A percentile compares a stretch with the other conserved stretches of the same genome.
These are phyloP conservation scores for Orussus abietinus DNA, from an alignment of 1,140 invertebrate species.

Conservation along the genomic window DNA sequence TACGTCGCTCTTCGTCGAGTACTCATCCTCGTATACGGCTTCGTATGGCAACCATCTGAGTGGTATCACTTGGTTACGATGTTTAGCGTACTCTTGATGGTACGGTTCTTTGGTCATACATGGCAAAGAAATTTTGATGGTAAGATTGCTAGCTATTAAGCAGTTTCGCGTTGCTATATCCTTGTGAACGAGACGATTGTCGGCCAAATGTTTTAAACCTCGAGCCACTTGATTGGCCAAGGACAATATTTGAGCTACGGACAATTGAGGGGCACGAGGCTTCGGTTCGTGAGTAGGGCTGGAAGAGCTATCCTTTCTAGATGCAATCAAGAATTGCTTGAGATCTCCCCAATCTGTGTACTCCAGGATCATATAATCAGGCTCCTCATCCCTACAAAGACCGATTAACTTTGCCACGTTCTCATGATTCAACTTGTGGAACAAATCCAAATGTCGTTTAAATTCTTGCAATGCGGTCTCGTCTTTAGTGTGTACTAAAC, in stretches of 20 bases:
- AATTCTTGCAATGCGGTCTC: slow-evolving; percentile 77
- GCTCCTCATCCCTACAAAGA: slow-evolving; percentile 77
- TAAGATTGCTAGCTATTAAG: slow-evolving; percentile 76
- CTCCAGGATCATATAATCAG: slow-evolving; percentile 85
- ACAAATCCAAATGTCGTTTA: slow-evolving; percentile 81
- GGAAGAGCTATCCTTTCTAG: slow-evolving; percentile 56
- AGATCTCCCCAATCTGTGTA: slow-evolving; percentile 95
- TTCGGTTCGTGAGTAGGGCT: slow-evolving; percentile 46
- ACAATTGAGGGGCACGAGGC: slow-evolving; percentile 60
- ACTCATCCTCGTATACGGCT: slow-evolving; percentile 85
- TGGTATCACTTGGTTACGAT: slow-evolving; percentile 66
- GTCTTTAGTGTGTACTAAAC: slow-evolving; percentile 70
- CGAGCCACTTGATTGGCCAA: slow-evolving; percentile 74
- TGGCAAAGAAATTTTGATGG: slow-evolving; percentile 79
- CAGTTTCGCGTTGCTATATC: slow-evolving; percentile 94
- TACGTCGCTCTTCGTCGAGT: slow-evolving; percentile 90
- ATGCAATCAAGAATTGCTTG: slow-evolving; percentile 88
- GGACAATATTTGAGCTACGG: slow-evolving; percentile 66
- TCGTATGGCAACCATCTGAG: slow-evolving; percentile 82
- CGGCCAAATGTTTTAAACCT: slow-evolving; percentile 80
- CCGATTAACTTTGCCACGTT: slow-evolving; percentile 77
- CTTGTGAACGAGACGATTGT: slow-evolving; percentile 72
- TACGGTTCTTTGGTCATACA: slow-evolving; percentile 81
- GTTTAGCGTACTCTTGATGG: slow-evolving; percentile 78
- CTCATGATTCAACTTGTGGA: slow-evolving; percentile 74